Evolutionary conservation across 2,113 vertebrate species (phyloP).

Genomic region (Bubo blakistoni): DNA sequence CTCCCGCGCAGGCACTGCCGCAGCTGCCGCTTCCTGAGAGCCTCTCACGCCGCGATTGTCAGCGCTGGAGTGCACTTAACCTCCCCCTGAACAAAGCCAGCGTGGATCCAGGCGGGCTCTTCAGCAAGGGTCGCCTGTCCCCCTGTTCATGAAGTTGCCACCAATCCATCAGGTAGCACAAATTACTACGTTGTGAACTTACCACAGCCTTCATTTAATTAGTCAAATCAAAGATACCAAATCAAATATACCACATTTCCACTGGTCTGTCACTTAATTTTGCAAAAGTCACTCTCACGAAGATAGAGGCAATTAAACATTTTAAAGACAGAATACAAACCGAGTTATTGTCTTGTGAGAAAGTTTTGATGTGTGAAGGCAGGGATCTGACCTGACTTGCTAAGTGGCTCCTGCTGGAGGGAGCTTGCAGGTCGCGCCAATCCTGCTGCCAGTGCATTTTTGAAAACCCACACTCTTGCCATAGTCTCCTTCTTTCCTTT

Average conservation of each 20-base stretch:
- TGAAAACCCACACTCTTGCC: not conserved
- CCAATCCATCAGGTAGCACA: not conserved
- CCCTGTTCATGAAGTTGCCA: not conserved
- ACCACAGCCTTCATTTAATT: not conserved
- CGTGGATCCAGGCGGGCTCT: not conserved
- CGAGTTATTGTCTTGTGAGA: not conserved
- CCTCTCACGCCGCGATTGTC: not conserved
- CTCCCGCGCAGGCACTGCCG: not conserved
- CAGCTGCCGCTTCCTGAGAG: not conserved
- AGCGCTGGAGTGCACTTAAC: conserved; percentile 25
- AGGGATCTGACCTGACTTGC: not conserved
- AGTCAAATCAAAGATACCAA: not conserved
- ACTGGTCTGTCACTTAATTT: not conserved
- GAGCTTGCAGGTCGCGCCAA: not conserved
- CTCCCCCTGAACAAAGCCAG: not conserved
- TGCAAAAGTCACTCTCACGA: not conserved
- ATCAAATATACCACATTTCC: not conserved
- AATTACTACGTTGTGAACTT: not conserved
- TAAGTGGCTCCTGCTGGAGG: not conserved
- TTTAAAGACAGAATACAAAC: not conserved
- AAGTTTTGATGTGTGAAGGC: not conserved
- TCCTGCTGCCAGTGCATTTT: not conserved
- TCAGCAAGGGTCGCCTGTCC: not conserved
- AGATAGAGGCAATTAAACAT: not conserved
- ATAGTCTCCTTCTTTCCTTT: not conserved